A percentile compares a stretch with the other conserved stretches of the same genome.
phyloP scores from a whole-genome alignment of 2,888 invertebrate species.

The Euclidia mi region DNA sequence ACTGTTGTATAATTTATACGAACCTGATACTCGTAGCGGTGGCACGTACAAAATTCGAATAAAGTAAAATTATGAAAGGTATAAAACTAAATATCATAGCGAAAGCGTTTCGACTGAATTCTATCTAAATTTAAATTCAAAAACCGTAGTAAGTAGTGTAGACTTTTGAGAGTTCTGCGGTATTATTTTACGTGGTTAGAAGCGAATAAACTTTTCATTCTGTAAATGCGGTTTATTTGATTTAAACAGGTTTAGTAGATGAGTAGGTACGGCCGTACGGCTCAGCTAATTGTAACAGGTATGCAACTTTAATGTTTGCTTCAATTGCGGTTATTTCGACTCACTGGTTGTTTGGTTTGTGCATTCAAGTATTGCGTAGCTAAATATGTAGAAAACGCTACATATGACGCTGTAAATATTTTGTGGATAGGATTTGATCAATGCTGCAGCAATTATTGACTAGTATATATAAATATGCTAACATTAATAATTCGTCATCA shows the following conservation, averaged over 20 bases:
- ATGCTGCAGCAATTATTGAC: too few relatives aligned
- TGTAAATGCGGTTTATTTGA: conserved; percentile 73
- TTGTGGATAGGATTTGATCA: too few relatives aligned
- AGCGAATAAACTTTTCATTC: conserved; percentile 70
- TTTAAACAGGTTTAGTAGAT: conserved; percentile 61
- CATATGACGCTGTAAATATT: too few relatives aligned
- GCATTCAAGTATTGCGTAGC: too few relatives aligned
- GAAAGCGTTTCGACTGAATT: conserved; percentile 58
- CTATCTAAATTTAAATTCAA: conserved; percentile 67
- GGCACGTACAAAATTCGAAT: background rate
- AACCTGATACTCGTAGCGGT: background rate
- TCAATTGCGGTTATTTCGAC: conserved; percentile 36
- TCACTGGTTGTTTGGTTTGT: conserved; percentile 21
- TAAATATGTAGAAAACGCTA: too few relatives aligned
- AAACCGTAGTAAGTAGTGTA: conserved; percentile 67
- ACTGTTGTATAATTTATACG: background rate
- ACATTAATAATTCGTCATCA: too few relatives aligned
- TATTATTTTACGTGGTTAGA: conserved; percentile 72
- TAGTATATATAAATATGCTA: too few relatives aligned
- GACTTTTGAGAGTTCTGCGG: conserved; percentile 66
- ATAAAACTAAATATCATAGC: conserved; percentile 56
- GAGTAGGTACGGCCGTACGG: conserved; percentile 37
- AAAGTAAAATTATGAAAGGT: conserved; percentile 31
- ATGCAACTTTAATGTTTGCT: conserved; percentile 58
- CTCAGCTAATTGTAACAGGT: conserved; percentile 63